Percentiles rank a stretch among this genome's conserved stretches.
phyloP scores from a whole-genome alignment of 2,888 invertebrate species.

The Trileptium ribeirensis region DNA sequence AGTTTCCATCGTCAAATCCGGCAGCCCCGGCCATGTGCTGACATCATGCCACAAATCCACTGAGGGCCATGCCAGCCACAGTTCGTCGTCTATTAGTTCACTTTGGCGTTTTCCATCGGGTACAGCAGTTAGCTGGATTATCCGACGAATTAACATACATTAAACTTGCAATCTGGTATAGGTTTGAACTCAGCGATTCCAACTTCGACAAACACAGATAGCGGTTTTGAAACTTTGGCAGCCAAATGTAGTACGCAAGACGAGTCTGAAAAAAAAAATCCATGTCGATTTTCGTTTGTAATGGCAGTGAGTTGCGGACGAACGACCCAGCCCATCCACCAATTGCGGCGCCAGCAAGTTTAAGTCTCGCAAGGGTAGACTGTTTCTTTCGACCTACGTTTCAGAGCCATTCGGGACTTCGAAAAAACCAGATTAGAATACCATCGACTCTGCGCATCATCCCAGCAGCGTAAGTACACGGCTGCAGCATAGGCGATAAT shows the following conservation, averaged over 20 bases:
- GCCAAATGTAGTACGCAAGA: slow-evolving; percentile 37
- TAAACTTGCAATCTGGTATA: slow-evolving; percentile 30
- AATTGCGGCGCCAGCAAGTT: not conserved
- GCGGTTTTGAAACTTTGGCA: not conserved
- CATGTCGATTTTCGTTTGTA: slow-evolving; percentile 22
- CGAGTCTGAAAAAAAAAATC: slow-evolving; percentile 35
- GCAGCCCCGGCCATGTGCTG: not conserved
- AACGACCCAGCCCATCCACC: slow-evolving; percentile 20
- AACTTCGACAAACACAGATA: slow-evolving; percentile 36
- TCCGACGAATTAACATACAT: slow-evolving; percentile 36
- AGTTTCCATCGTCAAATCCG: too few species aligned
- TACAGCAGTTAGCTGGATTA: slow-evolving; percentile 44
- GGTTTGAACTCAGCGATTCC: slow-evolving; percentile 40
- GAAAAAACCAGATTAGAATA: slow-evolving; percentile 25
- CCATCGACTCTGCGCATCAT: not conserved
- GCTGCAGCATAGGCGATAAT: slow-evolving; percentile 36
- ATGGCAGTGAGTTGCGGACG: slow-evolving; percentile 31
- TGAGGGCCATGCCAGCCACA: slow-evolving; percentile 42
- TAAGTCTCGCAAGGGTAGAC: slow-evolving; percentile 36
- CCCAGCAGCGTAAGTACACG: not conserved
- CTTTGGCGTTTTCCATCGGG: slow-evolving; percentile 32
- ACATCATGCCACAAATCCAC: slow-evolving; percentile 29
- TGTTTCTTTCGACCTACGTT: slow-evolving; percentile 31
- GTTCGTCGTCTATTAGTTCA: slow-evolving; percentile 19
- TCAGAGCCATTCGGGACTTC: slow-evolving; percentile 37